Conservation (phyloP, 2,797 vertebrate species). For the Liparis tanakae region DNA sequence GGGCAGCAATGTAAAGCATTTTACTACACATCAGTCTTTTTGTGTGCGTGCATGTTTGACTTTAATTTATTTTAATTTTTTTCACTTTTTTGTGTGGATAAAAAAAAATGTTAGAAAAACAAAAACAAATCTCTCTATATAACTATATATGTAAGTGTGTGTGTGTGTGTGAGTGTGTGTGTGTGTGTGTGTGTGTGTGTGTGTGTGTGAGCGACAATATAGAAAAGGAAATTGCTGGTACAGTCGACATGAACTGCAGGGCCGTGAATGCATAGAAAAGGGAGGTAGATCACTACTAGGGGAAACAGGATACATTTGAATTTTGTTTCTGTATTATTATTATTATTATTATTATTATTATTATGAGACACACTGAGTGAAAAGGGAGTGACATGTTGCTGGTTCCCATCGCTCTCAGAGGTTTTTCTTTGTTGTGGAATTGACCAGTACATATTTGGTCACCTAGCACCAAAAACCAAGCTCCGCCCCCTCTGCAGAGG, state of each 20-base stretch:
- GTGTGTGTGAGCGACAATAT: constrained; percentile 75
- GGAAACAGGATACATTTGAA: constrained; percentile 78
- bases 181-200: constrained; percentile 66
- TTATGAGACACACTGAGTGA: constrained; percentile 71
- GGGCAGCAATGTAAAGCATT: constrained; percentile 87
- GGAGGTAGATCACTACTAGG: constrained; percentile 79
- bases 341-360: constrained; percentile 68
- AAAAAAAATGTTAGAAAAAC: constrained; percentile 77
- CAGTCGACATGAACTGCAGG: constrained; percentile 74
- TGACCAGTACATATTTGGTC: constrained; percentile 73
- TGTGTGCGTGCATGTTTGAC: constrained; percentile 90
- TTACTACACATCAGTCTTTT: constrained; percentile 89
- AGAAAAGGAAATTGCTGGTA: constrained; percentile 78
- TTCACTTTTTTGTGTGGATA: constrained; percentile 85
- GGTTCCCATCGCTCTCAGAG: constrained; percentile 68
- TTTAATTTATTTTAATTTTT: constrained; percentile 87
- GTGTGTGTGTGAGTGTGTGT: too few species aligned
- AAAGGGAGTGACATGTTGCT: constrained; percentile 66
- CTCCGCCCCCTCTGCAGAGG: constrained; percentile 63
- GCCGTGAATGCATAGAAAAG: constrained; percentile 73
- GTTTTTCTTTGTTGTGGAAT: constrained; percentile 69
- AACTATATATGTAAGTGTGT: constrained; percentile 83
- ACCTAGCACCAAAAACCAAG: constrained; percentile 72
- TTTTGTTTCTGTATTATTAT: constrained; percentile 75
- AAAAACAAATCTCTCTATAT: constrained; percentile 85